A percentile compares a stretch with the other conserved stretches of the same genome.
Evolutionary conservation across 30 jellyfish, hydroid and myxozoan species (phyloP).

Genomic region (Aurelia coerulea): DNA sequence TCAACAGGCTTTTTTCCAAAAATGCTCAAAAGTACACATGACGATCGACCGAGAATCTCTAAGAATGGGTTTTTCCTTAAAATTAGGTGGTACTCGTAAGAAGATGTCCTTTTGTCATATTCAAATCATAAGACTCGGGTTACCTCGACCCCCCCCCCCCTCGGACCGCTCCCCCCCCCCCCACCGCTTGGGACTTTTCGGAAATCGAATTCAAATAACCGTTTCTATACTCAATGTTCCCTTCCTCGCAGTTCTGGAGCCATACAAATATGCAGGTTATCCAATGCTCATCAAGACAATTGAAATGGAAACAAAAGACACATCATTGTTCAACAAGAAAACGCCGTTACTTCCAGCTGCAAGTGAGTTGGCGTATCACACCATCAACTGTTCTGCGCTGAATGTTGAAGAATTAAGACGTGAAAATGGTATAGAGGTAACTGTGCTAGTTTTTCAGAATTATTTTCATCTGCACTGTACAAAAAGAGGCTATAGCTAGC

Average conservation of each 20-base stretch:
- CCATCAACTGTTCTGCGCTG: constrained; percentile 95
- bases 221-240: too few relatives aligned
- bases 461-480: not conserved
- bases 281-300: constrained; percentile 96
- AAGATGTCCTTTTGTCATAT: too few relatives aligned
- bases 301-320: constrained; percentile 83
- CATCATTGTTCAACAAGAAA: constrained; percentile 67
- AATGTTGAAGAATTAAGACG: constrained; percentile 99
- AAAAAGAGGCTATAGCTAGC: not conserved
- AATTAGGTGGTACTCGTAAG: too few relatives aligned
- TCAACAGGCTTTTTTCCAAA: too few relatives aligned
- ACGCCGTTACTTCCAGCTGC: constrained; percentile 95
- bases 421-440: constrained; percentile 95
- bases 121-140: too few relatives aligned
- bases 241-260: constrained; percentile 73
- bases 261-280: constrained; percentile 98
- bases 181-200: too few relatives aligned
- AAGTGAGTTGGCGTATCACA: constrained; percentile 89
- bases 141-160: too few relatives aligned
- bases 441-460: not conserved
- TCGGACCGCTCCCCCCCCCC: too few relatives aligned
- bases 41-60: too few relatives aligned
- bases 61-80: too few relatives aligned
- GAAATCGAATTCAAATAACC: too few relatives aligned
- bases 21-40: too few relatives aligned